Evolutionary conservation across 92 coral and sea anemone genomes (phyloP), one percentile per base, ranked within the genome.

Genomic region (Parazoanthus swiftii): DNA sequence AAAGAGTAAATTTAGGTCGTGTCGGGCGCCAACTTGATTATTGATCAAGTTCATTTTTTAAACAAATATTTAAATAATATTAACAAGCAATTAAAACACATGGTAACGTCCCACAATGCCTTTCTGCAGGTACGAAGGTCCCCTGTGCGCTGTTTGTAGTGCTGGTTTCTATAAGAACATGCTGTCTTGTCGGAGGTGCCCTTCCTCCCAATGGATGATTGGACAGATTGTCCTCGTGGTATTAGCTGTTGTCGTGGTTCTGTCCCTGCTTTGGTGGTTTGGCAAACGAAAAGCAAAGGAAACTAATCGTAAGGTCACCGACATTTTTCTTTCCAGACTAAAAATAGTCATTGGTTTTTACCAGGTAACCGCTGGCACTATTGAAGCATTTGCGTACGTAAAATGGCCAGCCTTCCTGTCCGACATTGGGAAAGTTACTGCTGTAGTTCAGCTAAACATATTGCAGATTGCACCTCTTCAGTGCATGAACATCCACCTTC

Each of bases 271-370:
- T 2, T 72, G 37, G 38, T 72, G 76, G 76, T 72, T 72, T 11
- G 81, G 89, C 6, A 85, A 16, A 50, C 72, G 23, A 51, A 36
- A 48, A 25, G 4, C 29, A 4, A 20, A 18, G 13, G 3, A 43
- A 20, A 5, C 36, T 2, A 80, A 78, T 8, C 80, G 89, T 8
- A 48, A 77, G 14, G n/a, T 54, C 21, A 73, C 81, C 16, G 89
- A 85, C 42, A 74, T 85, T 74, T 58, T 85, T 3, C 80, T 85
- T 0, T 78, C 89, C 11, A 44, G 89, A 23, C 38, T 85, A 18
- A 85, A 85, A 43, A 85, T 85, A 44, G 65, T 85, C 8, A 85
- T 85, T 37, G 80, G 89, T 6, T 85, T 85, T 25, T 75, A 85
- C 21, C 89, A 85, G 50, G 89, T 85, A 7, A 54, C 82, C 0